A percentile compares a stretch with the other conserved stretches of the same genome.
phyloP scores from a whole-genome alignment of 2,797 vertebrate genomes.

The Labeo calbasu region DNA sequence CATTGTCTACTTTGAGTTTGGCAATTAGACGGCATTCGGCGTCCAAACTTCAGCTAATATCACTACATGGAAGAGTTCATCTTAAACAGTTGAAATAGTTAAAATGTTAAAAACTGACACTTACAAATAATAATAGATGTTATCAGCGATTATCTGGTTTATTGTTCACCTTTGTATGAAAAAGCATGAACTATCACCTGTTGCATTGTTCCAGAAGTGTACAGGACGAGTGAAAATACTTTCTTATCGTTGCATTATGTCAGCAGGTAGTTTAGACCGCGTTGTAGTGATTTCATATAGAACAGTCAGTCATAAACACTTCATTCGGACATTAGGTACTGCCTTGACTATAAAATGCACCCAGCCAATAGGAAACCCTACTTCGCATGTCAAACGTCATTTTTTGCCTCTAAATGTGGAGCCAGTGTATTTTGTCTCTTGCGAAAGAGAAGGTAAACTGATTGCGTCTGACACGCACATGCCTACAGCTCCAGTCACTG shows the following conservation, averaged over 20 bases:
- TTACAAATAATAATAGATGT: not conserved
- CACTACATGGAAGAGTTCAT: not conserved
- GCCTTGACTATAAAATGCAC: not conserved
- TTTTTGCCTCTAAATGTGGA: not conserved
- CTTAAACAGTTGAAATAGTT: not conserved
- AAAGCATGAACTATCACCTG: not conserved
- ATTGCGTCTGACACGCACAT: not conserved
- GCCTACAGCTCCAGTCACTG: not conserved
- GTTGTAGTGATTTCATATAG: not conserved
- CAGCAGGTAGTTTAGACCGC: not conserved
- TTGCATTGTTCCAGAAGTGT: not conserved
- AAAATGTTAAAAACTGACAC: too few species aligned
- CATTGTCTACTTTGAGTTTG: not conserved
- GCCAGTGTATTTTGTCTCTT: not conserved
- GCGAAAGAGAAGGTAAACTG: conserved; percentile 14
- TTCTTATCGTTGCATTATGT: not conserved
- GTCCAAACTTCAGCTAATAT: not conserved
- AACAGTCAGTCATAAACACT: not conserved
- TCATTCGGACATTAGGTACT: not conserved
- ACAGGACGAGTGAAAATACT: not conserved
- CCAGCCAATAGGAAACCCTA: conserved; percentile 18
- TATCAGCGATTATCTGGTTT: not conserved
- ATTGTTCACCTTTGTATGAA: not conserved
- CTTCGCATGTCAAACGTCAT: not conserved
- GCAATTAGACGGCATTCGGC: not conserved